Evolutionary conservation across 2,797 vertebrate genomes (phyloP), one percentile per base, ranked within the genome.

Genomic region (Amblyraja radiata): DNA sequence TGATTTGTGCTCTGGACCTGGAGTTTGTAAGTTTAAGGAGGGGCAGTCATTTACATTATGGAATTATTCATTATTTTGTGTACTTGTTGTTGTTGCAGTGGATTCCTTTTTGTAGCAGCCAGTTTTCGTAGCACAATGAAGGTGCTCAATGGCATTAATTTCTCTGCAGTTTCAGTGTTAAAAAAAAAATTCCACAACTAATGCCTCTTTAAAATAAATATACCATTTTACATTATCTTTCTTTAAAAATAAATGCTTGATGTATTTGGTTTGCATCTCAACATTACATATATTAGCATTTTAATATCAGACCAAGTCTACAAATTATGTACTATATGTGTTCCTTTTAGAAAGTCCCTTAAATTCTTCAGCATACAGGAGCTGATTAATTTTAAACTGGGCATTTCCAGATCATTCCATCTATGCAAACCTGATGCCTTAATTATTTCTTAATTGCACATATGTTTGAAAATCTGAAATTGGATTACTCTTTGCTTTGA

Each of bases 381-480:
- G 23, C 16, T 68, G 65, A 73, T 23, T 73, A 25, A 73, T 73
- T 80, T 80, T 46, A 91, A 91, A 73, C 21, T 74, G 23, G 39
- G 23, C 13, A 46, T 6, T 39, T 91, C 25, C 68, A 91, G 14
- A 14, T 74, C 39, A 73, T 46, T 23, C 14, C 2, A 54, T 58
- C 25, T 28, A 54, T 25, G 80, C 39, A 81, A 81, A 23, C 54
- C 46, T 10, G 16, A 63, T 63, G n/a, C n/a, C 6, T 54, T 76
- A 18, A 84, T 58, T 54, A 84, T 84, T 84, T 54, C 21, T 58
- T 84, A 58, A 81, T 23, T 23, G 3, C 9, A 58, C 25, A 58
- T 58, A 84, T 84, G 81, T 84, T 54, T 84, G 1, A 74, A 92
- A 73, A 90, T 71, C 21, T 11, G 13, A 86, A 86, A 86, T n/a